phyloP scores from a whole-genome alignment of 2,797 vertebrate genomes.

The Discoglossus pictus region DNA sequence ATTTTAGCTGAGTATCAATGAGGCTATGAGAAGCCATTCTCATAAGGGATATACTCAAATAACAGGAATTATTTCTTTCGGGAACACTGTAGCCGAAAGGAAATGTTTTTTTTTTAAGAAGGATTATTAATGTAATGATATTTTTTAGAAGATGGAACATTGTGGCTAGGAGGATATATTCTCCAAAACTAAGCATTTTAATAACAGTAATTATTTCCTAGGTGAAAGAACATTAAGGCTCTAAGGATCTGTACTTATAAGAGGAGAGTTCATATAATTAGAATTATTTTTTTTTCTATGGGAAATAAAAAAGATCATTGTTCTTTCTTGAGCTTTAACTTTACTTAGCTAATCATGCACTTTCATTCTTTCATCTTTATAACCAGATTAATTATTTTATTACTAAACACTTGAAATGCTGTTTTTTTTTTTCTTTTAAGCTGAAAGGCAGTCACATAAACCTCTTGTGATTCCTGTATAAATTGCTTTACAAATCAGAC shows the following conservation, averaged over 20 bases:
- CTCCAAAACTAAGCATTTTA: conserved; percentile 45
- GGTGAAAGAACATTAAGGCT: conserved; percentile 42
- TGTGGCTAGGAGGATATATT: conserved; percentile 36
- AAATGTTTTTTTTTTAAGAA: conserved; percentile 26
- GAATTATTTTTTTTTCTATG: conserved; percentile 25
- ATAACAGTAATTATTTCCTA: conserved; percentile 50
- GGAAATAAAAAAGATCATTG: conserved; percentile 30
- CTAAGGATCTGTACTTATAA: conserved; percentile 28
- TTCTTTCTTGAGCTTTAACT: conserved; percentile 36
- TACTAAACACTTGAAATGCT: conserved; percentile 13
- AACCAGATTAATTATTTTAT: conserved; percentile 35
- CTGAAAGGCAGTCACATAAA: conserved; percentile 5
- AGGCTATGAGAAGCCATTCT: conserved; percentile 18
- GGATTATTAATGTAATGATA: conserved; percentile 38
- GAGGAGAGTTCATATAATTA: conserved; percentile 32
- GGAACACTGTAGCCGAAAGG: conserved; percentile 27
- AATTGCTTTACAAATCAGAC: too few species aligned
- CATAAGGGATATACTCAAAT: conserved; percentile 26
- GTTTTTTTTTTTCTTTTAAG: conserved; percentile 4
- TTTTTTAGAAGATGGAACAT: conserved; percentile 19
- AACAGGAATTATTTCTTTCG: conserved; percentile 40
- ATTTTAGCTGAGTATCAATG: conserved; percentile 31
- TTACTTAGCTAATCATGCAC: conserved; percentile 23
- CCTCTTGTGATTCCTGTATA: too few species aligned
- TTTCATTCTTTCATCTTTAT: conserved; percentile 17